Evolutionary conservation across 37 sponge, comb jelly and placozoan species (phyloP).

Genomic region (Crambe crambe): DNA sequence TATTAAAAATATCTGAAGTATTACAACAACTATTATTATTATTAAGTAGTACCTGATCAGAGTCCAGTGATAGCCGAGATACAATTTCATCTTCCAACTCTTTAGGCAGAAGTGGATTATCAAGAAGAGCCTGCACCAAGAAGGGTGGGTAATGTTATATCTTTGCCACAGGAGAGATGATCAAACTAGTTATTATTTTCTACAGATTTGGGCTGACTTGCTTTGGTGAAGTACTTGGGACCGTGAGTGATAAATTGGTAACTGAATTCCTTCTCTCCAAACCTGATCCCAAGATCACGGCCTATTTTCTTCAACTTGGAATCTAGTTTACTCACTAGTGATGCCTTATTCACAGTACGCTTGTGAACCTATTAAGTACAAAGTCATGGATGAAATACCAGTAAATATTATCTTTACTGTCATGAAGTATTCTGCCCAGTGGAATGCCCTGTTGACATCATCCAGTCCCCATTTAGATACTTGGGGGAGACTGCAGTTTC

Average conservation of each 20-base stretch:
- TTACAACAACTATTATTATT: no score
- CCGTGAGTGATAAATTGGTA: conserved; percentile 27
- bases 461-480: conserved; percentile 56
- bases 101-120: conserved; percentile 33
- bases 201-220: neutral
- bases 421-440: conserved; percentile 62
- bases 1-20: no score
- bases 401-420: conserved; percentile 14
- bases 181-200: no score
- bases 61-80: neutral
- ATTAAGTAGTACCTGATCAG: neutral
- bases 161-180: neutral
- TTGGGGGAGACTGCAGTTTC: conserved; percentile 35
- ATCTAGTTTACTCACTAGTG: conserved; percentile 41
- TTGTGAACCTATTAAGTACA: conserved; percentile 28
- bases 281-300: neutral
- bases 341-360: conserved; percentile 17
- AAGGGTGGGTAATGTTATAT: neutral
- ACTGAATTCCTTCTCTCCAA: conserved; percentile 17
- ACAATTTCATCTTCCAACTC: conserved; percentile 22
- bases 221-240: conserved; percentile 42
- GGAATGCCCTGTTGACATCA: conserved; percentile 53
- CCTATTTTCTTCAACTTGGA: conserved; percentile 20
- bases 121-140: conserved; percentile 26
- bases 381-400: neutral